Base-by-base conservation (phyloP, 2,888 invertebrate species). In the Lottia scabra region DNA sequence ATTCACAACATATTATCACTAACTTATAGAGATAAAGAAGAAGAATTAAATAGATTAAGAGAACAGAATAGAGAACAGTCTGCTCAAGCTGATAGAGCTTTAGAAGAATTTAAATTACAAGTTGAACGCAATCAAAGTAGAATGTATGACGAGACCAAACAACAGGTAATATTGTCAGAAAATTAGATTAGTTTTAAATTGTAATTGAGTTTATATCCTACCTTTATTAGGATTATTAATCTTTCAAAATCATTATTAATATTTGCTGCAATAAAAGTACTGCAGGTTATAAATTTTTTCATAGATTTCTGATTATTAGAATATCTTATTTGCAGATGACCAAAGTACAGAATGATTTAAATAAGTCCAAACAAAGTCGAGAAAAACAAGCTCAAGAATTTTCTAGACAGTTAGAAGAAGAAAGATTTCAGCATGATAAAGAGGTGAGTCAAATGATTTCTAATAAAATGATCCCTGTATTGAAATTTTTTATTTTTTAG, bases 81-180 rank as follows among this genome's bases (percentile, higher is more conserved):
- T 6, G 72, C 80, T 62, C 83, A 86, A 63, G 80, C 88, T 10
- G 88, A 89, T 72, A 81, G 83, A 68, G 85, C 87, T 1, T 76
- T 89, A 73, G 80, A 85, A 56, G 87, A 87, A 45, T 87, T 89
- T 71, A 88, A 87, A 72, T 75, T 74, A 6, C 87, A 89, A 74
- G 87, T 88, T 15, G 87, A 88, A 75, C 82, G 83, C 70, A 88
- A 87, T 73, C 87, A 87, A 67, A 80, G 72, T 4, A 80, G 82
- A 62, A 84, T 88, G 80, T 88, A 87, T 80, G 84, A 86, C 46
- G 88, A 88, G 63, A 88, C 88, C 87, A 88, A 87, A 74, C 79
- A 84, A 75, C 89, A 89, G 84, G 86, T 86, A 75, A 19, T 62
- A n/a, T n/a, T n/a, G n/a, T n/a, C n/a, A n/a, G n/a, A n/a, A n/a